Evolutionary conservation across 92 coral and sea anemone genomes (phyloP).

Genomic region (Porites lobata): DNA sequence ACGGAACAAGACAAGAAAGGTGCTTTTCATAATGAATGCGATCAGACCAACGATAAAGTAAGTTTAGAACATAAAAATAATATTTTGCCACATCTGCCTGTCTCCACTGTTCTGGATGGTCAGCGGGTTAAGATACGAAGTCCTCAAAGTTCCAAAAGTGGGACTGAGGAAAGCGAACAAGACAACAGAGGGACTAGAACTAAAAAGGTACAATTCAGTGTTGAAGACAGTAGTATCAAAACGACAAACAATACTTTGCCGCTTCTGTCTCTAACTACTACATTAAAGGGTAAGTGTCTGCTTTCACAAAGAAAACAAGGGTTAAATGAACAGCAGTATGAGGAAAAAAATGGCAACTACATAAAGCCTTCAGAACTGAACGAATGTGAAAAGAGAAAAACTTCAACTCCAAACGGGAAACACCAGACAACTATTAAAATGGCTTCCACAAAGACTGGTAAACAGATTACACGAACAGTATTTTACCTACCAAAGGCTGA

Average conservation of each 20-base stretch:
- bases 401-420: neutral
- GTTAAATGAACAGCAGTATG: neutral
- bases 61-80: neutral
- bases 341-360: no score
- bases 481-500: constrained; percentile 49
- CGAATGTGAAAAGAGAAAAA: neutral
- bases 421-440: neutral
- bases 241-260: neutral
- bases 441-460: neutral
- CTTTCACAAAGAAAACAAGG: neutral
- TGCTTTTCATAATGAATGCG: neutral
- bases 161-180: neutral
- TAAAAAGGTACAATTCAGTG: neutral
- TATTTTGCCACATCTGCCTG: neutral
- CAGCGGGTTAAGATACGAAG: neutral
- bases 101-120: constrained; percentile 12
- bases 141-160: neutral
- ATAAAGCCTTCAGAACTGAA: neutral
- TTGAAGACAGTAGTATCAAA: neutral
- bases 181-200: neutral
- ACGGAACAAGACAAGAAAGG: neutral
- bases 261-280: neutral
- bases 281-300: constrained; percentile 11
- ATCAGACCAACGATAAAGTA: neutral
- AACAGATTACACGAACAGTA: constrained; percentile 12